Evolutionary conservation across 2,113 vertebrate species (phyloP), one percentile per base, ranked within the genome.

Genomic region (Hystrix cristata): DNA sequence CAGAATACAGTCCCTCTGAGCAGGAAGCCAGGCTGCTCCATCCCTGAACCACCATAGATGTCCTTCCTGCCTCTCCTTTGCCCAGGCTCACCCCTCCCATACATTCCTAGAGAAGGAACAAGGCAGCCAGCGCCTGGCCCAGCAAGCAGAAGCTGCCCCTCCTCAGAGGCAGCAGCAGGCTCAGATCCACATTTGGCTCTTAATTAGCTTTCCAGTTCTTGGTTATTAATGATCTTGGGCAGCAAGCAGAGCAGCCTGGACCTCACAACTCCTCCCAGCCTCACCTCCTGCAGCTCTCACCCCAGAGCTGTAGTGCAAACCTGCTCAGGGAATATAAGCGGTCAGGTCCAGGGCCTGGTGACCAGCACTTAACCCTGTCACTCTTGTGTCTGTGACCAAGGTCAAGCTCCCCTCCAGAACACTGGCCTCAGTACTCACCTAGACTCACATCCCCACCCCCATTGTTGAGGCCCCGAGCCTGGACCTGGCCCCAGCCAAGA

Each of bases 211-310:
- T 86, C 91, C 76, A 57, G 94, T 62, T 90, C 93, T 82, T 82
- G 88, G 60, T 96, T 97, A 93, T 96, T 96, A 95, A 97, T 96
- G 87, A 97, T 95, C 85, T 88, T 65, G 87, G 95, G 90, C 92
- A 90, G 90, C 10, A 46, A 97, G 91, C 57, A 0, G 55, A 96
- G 85, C 85, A 82, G 80, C 74, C 62, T n/a, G 55, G 55, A 74
- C 25, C 53, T 84, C 84, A 0, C 7, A 9, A 14, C 62, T 38
- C 23, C 92, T 55, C 94, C 57, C 60, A 38, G 74, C 23, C 31
- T 89, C 76, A 86, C 95, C 90, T 65, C 78, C 97, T 27, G 27
- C n/a, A 48, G 38, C 67, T 74, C 43, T 31, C 11, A 55, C 1
- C 53, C 31, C 43, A 31, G 88, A 57, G 71, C 85, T 43, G 3